Base-by-base conservation (phyloP, 2,888 invertebrate species). In the Acleris holmiana region DNA sequence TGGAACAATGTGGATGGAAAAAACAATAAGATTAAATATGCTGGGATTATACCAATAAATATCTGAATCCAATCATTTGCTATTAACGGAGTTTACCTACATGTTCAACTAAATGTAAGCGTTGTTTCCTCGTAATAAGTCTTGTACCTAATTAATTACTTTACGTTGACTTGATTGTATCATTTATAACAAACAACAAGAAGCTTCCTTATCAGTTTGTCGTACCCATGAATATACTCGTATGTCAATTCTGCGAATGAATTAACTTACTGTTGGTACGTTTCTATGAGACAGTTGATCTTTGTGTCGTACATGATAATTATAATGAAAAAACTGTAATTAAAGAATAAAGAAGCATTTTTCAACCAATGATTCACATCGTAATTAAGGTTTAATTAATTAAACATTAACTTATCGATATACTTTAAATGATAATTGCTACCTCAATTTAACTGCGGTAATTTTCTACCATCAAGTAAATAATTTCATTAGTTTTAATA, bases 161-260 rank as follows among this genome's bases (percentile, higher is more conserved):
- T 15, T 35, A 25, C 21, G 40, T 19, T 15, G 15, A 8, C 53
- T 18, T n/a, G 19, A 50, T 56, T 44, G 18, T 48, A 64, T 41
- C 58, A 64, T 44, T 56, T 44, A 40, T 48, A 64, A 51, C 58
- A 64, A 58, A 53, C 49, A 64, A 58, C 63, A 48, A 64, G 58
- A 64, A 58, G 10, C 25, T 48, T 13, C 35, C 40, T 58, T 64
- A 64, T 64, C 58, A 58, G 40, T 53, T 53, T 57, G 46, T 47
- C 57, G 58, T 63, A 63, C 46, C 15, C 25, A 40, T 60, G 40
- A 21, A 61, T 8, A 29, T 29, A 29, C n/a, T n/a, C n/a, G 17
- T 15, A 21, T 17, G 40, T 21, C 50, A 46, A 57, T 50, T 51
- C 17, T 21, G 57, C 15, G 41, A 49, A 55, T 50, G 49, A 56